A percentile compares a stretch with the other conserved stretches of the same genome.
Evolutionary conservation across 2,113 vertebrate species (phyloP).

Genomic region (Scalopus aquaticus): DNA sequence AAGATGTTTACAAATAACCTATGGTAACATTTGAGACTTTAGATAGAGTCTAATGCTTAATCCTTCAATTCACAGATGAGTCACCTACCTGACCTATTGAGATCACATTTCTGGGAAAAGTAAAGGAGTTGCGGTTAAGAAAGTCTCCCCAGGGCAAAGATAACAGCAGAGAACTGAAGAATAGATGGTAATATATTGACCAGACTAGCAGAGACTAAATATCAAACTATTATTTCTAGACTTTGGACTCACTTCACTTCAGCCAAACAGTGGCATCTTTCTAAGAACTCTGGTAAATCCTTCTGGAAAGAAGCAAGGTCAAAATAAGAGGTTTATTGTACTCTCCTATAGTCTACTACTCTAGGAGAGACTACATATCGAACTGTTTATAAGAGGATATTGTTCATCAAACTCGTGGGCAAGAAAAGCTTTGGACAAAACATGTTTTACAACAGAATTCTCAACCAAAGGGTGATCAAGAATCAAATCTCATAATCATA

Average conservation of each 20-base stretch:
- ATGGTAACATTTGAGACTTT: neutral
- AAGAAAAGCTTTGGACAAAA: neutral
- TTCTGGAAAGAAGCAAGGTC: slow-evolving; percentile 41
- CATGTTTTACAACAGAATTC: neutral
- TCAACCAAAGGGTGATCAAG: neutral
- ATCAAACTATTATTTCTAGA: neutral
- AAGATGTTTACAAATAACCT: neutral
- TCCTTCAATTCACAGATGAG: neutral
- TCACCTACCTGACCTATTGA: neutral
- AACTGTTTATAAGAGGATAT: neutral
- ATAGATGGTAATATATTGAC: too few relatives aligned
- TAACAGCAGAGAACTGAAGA: neutral
- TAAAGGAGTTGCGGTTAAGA: neutral
- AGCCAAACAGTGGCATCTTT: neutral
- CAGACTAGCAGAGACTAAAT: too few relatives aligned
- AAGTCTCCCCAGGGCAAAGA: neutral
- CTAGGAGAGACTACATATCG: neutral
- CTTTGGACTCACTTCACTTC: neutral
- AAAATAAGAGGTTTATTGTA: neutral
- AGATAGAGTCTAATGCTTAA: neutral
- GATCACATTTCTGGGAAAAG: neutral
- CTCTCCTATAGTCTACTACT: neutral
- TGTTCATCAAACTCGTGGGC: neutral
- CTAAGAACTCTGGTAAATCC: slow-evolving; percentile 17
- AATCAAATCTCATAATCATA: neutral